Evolutionary conservation across 2,113 vertebrate species (phyloP).

Genomic region (Urocitellus parryii): DNA sequence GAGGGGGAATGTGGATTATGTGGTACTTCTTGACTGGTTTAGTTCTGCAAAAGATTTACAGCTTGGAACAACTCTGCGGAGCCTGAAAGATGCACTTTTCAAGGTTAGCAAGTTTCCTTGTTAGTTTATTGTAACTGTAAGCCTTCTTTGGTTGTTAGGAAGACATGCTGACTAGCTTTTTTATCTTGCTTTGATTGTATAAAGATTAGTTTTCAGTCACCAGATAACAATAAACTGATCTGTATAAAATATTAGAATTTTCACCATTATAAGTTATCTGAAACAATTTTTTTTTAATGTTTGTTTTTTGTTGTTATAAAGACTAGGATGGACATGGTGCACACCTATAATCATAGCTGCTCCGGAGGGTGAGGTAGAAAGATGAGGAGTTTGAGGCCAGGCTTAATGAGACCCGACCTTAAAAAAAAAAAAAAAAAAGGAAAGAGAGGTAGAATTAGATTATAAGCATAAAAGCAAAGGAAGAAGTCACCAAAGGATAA

Average conservation of each 20-base stretch:
- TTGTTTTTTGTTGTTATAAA: conserved; percentile 54
- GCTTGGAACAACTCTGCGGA: conserved; percentile 94
- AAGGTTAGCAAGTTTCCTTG: conserved; percentile 89
- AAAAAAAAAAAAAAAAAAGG: too few species aligned
- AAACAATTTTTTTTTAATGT: not conserved
- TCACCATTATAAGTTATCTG: conserved; percentile 37
- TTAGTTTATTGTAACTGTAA: conserved; percentile 44
- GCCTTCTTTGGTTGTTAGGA: conserved; percentile 44
- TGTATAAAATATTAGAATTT: conserved; percentile 48
- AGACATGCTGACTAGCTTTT: conserved; percentile 8
- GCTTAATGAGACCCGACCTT: not conserved
- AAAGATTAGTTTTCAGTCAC: conserved; percentile 52
- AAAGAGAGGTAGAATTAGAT: not conserved
- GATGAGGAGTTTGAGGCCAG: not conserved
- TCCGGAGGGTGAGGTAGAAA: not conserved
- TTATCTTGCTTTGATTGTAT: conserved; percentile 6
- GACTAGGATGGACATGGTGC: not conserved
- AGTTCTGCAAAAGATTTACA: conserved; percentile 93
- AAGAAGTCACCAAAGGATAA: conserved; percentile 2
- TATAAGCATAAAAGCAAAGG: conserved; percentile 29
- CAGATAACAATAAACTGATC: not conserved
- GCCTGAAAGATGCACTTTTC: conserved; percentile 97
- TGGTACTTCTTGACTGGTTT: conserved; percentile 97
- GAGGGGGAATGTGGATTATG: conserved; percentile 92
- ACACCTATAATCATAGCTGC: not conserved